Conservation (phyloP, 1,140 invertebrate genomes). For the Glomeris maerens region DNA sequence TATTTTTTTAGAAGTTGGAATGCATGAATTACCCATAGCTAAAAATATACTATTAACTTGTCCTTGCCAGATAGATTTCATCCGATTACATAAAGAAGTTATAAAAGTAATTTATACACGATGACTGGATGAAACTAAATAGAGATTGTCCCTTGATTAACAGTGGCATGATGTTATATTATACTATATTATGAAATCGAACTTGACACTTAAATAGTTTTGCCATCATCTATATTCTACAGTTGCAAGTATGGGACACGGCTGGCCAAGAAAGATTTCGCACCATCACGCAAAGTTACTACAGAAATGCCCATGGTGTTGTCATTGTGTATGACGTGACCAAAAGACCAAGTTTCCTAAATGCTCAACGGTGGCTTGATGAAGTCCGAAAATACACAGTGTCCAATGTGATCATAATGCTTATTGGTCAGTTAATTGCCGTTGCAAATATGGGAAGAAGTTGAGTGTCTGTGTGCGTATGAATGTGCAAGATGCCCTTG, state of each 20-base stretch:
- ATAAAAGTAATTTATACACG: too few relatives aligned
- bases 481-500: constrained; percentile 1
- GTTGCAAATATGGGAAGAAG: not conserved
- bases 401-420: constrained; percentile 68
- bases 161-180: too few relatives aligned
- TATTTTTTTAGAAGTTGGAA: too few relatives aligned
- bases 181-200: too few relatives aligned
- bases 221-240: constrained; percentile 32
- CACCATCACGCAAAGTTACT: constrained; percentile 44
- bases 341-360: constrained; percentile 74
- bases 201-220: too few relatives aligned
- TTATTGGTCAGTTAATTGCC: constrained; percentile 55
- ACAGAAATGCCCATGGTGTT: constrained; percentile 44
- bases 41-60: too few relatives aligned
- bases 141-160: too few relatives aligned
- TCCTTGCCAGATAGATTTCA: too few relatives aligned
- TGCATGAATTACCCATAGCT: too few relatives aligned
- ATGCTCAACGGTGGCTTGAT: constrained; percentile 81
- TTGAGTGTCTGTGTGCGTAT: constrained; percentile 1
- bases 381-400: constrained; percentile 85
- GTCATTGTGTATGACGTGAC: constrained; percentile 81
- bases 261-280: constrained; percentile 43
- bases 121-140: too few relatives aligned
- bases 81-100: too few relatives aligned
- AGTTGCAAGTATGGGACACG: constrained; percentile 66